Evolutionary conservation across 2,797 vertebrate genomes (phyloP), one percentile per base, ranked within the genome.

Genomic region (Aulostomus chinensis): DNA sequence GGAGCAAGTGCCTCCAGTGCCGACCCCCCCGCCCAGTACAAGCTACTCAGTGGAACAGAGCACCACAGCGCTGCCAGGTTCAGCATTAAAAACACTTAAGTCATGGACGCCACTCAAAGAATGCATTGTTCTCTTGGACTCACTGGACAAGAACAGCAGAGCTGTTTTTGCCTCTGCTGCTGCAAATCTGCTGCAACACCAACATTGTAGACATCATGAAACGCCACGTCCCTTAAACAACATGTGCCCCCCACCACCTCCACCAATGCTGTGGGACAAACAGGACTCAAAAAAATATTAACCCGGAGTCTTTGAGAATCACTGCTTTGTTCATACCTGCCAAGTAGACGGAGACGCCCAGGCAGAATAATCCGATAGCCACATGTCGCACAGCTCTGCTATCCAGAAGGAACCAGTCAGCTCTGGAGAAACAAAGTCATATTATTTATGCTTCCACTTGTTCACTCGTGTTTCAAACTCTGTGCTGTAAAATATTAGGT

Each of bases 341-440:
- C 17, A 98, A 78, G 58, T 98, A 98, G 42, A 94, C 84, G 0
- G 91, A 91, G 67, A 95, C 63, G 8, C 94, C 94, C 0, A 93
- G 88, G 78, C 95, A 98, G 86, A 98, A 95, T 32, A 97, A 83
- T 47, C 94, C 94, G 1, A 97, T 65, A 2, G 94, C 93, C 0
- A 89, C 60, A 20, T 96, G 95, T 12, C 94, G 90, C 14, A 96
- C 85, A 1, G 54, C 74, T 35, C 92, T 88, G 84, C 90, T 94
- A 25, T 96, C 92, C 67, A 93, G 49, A 1, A 98, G 90, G 76
- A 98, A 97, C 94, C 94, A 94, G 61, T 93, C 93, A 7, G 93
- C 92, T 87, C 96, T 98, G 86, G 36, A 46, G 24, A 65, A 67
- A 67, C 4, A 76, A 69, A 64, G n/a, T n/a, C n/a, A n/a, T n/a